Evolutionary conservation across 2,888 invertebrate species (phyloP), one percentile per base, ranked within the genome.

Genomic region (Anorthoa munda): DNA sequence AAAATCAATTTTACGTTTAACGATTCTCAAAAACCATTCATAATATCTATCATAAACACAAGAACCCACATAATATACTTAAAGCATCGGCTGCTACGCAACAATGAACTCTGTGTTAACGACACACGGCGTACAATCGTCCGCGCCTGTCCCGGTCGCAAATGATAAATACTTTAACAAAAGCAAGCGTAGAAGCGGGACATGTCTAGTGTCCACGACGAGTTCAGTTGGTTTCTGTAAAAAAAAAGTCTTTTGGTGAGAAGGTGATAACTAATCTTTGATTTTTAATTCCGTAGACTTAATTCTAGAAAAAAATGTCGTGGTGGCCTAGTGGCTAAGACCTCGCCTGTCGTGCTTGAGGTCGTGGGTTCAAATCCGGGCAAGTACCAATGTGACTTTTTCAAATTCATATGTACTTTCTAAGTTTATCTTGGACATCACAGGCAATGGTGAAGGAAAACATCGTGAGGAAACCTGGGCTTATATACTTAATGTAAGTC

Each of bases 181-280:
- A 96, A 95, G 89, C 95, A 95, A 84, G 95, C 94, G 93, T 95
- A 95, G 81, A 95, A 91, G 81, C 92, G 91, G 75, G 95, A 95
- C 92, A 95, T 85, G 88, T 95, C 95, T 74, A 95, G 85, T 51
- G 90, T 92, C 94, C 95, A 95, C 78, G 89, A 89, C 82, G 92
- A 89, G 89, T 92, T 82, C 81, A 90, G 69, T 82, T 91, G 90
- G 82, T 87, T 93, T 94, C 95, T 95, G 92, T 18, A 46, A 23
- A 13, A 18, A 48, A 18, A 63, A 45, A 46, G 17, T 4, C 3
- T 2, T 4, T 23, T 45, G 3, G 3, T 45, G 9, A 60, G 17
- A 60, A 39, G 39, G 39, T 39, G 0, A 39, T 39, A 39, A 39
- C 39, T 9, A 39, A 39, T 39, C 39, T 31, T 2, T 0, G 1